These are phyloP conservation scores for Cotesia congregata DNA, from an alignment of 2,888 invertebrate species.

Conservation along the genomic window DNA sequence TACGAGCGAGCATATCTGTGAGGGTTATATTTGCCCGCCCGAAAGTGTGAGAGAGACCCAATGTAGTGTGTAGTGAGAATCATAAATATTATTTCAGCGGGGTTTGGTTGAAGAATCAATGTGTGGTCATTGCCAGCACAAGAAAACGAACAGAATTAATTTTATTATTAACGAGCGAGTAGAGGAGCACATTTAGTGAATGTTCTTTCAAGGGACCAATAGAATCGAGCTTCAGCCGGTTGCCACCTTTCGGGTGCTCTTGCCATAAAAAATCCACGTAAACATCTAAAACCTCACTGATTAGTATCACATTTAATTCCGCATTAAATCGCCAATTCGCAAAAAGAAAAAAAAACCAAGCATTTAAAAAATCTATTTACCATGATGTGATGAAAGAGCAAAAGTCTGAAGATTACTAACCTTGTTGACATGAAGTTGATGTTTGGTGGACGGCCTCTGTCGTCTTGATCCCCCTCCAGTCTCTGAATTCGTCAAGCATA, in stretches of 20 bases:
- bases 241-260: neutral
- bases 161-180: constrained; percentile 16
- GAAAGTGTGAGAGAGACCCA: constrained; percentile 31
- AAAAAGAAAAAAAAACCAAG: neutral
- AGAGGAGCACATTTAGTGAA: constrained; percentile 25
- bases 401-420: constrained; percentile 4
- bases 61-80: constrained; percentile 14
- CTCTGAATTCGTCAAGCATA: neutral
- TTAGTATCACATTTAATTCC: neutral
- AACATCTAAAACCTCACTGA: neutral
- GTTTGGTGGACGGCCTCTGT: neutral
- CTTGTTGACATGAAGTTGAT: neutral
- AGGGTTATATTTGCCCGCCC: constrained; percentile 33
- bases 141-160: constrained; percentile 25
- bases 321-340: neutral
- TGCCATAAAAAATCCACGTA: neutral
- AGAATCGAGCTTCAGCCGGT: constrained; percentile 54
- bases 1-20: constrained; percentile 41
- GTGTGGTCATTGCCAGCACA: constrained; percentile 27
- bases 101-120: constrained; percentile 40
- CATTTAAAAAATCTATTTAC: neutral
- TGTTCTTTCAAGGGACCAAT: constrained; percentile 48
- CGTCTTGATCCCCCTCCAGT: neutral
- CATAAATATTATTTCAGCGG: constrained; percentile 38
- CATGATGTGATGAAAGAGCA: neutral